phyloP scores from a whole-genome alignment of 2,888 invertebrate species.

The Trachelus tabidus region DNA sequence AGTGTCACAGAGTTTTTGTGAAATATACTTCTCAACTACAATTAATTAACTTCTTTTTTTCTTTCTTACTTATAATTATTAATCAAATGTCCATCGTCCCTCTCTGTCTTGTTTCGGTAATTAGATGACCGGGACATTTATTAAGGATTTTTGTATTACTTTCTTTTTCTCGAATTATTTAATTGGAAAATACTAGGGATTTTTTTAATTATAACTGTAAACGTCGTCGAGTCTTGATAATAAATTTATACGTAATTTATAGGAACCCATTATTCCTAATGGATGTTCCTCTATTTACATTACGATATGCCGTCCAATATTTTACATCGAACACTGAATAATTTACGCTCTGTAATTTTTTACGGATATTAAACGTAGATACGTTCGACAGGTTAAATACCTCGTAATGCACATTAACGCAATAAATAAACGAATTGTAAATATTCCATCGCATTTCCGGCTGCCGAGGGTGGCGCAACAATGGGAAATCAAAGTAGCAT shows the following conservation, averaged over 20 bases:
- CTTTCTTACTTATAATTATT: neutral
- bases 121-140: neutral
- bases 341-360: neutral
- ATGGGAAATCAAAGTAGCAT: neutral
- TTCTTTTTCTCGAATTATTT: neutral
- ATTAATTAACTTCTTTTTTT: slow-evolving; percentile 15
- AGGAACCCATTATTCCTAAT: neutral
- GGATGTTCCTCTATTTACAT: neutral
- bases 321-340: neutral
- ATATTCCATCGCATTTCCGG: neutral
- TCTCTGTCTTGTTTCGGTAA: neutral
- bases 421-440: neutral
- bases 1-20: slow-evolving; percentile 7
- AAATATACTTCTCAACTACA: slow-evolving; percentile 17
- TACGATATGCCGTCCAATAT: neutral
- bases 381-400: neutral
- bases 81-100: neutral
- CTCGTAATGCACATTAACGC: neutral
- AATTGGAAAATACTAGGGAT: neutral
- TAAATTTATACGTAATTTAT: neutral
- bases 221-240: neutral
- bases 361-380: neutral
- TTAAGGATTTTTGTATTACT: neutral
- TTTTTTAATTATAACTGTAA: neutral
- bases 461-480: neutral